Evolutionary conservation across 35 echinoderm and acorn worm genomes (phyloP).

Genomic region (Lytechinus variegatus): DNA sequence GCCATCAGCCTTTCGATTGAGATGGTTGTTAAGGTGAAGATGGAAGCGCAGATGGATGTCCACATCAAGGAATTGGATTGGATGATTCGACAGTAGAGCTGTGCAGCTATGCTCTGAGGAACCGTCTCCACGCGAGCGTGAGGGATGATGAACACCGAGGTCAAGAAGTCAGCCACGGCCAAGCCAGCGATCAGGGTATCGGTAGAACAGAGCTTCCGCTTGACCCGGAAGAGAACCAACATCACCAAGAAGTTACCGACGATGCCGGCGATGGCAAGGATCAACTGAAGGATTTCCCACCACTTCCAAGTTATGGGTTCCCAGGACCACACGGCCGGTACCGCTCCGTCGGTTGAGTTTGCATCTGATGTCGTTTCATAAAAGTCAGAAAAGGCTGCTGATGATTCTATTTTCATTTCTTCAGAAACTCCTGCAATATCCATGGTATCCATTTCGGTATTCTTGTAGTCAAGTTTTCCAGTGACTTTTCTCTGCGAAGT

Average conservation of each 20-base stretch:
- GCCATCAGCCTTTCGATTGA: conserved; percentile 89
- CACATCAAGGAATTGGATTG: conserved; percentile 74
- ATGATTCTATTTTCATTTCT: not conserved
- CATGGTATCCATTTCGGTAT: no score
- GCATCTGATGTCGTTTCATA: not conserved
- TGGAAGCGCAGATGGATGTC: conserved; percentile 80
- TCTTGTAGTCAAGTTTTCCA: no score
- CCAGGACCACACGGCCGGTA: not conserved
- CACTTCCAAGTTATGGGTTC: conserved; percentile 59
- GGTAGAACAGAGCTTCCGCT: conserved; percentile 61
- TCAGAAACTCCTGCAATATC: not conserved
- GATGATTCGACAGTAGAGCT: conserved; percentile 85
- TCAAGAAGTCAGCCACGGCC: conserved; percentile 77
- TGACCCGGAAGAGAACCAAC: conserved; percentile 56
- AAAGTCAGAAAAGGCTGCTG: not conserved
- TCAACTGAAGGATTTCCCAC: conserved; percentile 52
- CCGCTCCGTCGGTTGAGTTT: not conserved
- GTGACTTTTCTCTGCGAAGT: no score
- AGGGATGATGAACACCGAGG: conserved; percentile 81
- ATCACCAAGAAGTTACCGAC: conserved; percentile 82
- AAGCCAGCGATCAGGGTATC: conserved; percentile 81
- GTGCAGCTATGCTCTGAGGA: not conserved
- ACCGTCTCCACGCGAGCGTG: conserved; percentile 33
- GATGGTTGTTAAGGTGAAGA: conserved; percentile 79
- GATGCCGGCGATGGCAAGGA: conserved; percentile 78